Evolutionary conservation across 2,797 vertebrate species (phyloP).

Genomic region (Anolis apletophallus): DNA sequence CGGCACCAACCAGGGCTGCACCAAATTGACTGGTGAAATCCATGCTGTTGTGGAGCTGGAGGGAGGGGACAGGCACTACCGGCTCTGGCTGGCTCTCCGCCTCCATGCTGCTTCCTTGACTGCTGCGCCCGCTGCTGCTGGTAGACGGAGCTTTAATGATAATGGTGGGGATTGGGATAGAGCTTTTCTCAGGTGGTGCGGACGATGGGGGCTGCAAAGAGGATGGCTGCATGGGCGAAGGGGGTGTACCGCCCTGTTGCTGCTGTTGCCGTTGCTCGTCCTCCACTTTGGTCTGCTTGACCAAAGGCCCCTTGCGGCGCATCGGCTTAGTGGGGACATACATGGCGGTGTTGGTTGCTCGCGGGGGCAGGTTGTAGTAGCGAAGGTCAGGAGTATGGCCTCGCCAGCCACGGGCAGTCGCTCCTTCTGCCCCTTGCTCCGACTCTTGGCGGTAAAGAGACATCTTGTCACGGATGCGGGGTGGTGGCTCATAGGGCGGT

Average conservation of each 20-base stretch:
- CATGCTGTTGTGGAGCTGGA: conserved; percentile 76
- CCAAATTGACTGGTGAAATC: conserved; percentile 91
- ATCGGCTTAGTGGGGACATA: conserved; percentile 78
- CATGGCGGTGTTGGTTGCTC: conserved; percentile 77
- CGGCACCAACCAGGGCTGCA: conserved; percentile 82
- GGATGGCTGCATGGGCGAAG: conserved; percentile 66
- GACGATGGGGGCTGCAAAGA: conserved; percentile 67
- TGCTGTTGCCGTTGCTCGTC: conserved; percentile 73
- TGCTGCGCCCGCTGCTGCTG: conserved; percentile 94
- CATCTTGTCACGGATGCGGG: conserved; percentile 57
- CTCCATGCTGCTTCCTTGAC: conserved; percentile 94
- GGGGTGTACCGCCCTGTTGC: conserved; percentile 46
- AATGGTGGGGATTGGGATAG: conserved; percentile 93
- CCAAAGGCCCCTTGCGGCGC: conserved; percentile 88
- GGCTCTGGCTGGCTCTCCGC: conserved; percentile 81
- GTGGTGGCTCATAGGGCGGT: conserved; percentile 61
- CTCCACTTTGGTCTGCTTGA: conserved; percentile 93
- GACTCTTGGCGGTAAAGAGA: conserved; percentile 57
- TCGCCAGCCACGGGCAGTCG: conserved; percentile 53
- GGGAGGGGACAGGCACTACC: conserved; percentile 82
- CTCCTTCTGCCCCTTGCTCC: conserved; percentile 69
- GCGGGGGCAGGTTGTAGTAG: conserved; percentile 74
- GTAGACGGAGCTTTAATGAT: conserved; percentile 95
- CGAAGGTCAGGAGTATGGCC: conserved; percentile 69
- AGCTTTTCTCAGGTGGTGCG: conserved; percentile 87